Conservation (phyloP, 2,888 invertebrate species). For the Ectemnius lituratus region DNA sequence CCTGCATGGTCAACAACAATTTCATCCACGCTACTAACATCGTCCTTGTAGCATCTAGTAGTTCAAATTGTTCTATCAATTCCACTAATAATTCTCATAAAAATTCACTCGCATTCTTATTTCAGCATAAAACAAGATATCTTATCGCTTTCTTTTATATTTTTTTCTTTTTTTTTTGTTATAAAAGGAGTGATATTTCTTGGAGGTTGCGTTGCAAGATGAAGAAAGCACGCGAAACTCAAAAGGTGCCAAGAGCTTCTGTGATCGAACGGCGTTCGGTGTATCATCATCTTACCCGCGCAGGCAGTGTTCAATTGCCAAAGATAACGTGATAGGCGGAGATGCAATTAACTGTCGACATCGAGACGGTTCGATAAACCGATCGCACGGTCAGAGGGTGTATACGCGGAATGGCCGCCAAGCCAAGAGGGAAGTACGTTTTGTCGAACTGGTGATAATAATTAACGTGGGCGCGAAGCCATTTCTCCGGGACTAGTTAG, state of each 20-base stretch:
- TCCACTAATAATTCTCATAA: too few species aligned
- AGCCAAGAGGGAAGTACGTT: constrained; percentile 54
- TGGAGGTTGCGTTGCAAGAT: too few species aligned
- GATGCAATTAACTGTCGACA: constrained; percentile 56
- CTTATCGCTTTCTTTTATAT: too few species aligned
- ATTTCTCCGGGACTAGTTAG: constrained; percentile 25
- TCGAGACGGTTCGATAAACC: constrained; percentile 38
- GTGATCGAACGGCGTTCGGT: constrained; percentile 27
- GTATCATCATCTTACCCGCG: constrained; percentile 21
- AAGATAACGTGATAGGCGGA: constrained; percentile 31
- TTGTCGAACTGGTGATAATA: constrained; percentile 63
- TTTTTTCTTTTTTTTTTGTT: too few species aligned
- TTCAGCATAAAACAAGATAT: too few species aligned
- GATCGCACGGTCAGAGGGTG: constrained; percentile 25
- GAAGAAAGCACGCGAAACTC: too few species aligned
- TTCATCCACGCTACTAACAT: background rate
- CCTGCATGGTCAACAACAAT: background rate
- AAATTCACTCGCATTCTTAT: too few species aligned
- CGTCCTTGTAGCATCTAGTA: background rate
- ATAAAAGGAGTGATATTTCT: too few species aligned
- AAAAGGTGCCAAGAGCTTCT: constrained; percentile 3
- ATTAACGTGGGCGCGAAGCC: constrained; percentile 56
- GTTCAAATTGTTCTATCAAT: too few species aligned
- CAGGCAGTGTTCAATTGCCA: constrained; percentile 21
- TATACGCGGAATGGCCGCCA: constrained; percentile 30